Percentiles rank a stretch among this genome's conserved stretches.
phyloP scores from a whole-genome alignment of 2,888 invertebrate genomes.

The Aelia acuminata region DNA sequence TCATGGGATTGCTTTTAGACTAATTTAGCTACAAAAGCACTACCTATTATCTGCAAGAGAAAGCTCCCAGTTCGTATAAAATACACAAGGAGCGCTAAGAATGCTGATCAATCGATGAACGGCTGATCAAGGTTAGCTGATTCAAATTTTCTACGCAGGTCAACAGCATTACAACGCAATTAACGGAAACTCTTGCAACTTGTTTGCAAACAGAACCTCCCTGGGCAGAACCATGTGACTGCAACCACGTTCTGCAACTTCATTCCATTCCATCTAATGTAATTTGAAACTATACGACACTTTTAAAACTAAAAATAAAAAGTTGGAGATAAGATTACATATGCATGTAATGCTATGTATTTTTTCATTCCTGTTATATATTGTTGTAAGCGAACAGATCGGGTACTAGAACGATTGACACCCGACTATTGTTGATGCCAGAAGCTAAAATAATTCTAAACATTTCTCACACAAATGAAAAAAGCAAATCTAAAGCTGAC shows the following conservation, averaged over 20 bases:
- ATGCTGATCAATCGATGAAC: slow-evolving; percentile 60
- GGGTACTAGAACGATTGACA: not conserved
- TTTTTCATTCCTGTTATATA: not conserved
- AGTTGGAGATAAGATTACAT: not conserved
- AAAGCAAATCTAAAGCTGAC: not conserved
- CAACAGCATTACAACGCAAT: slow-evolving; percentile 40
- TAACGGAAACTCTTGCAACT: slow-evolving; percentile 23
- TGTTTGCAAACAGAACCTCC: slow-evolving; percentile 44
- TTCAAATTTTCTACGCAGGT: slow-evolving; percentile 53
- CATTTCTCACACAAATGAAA: not conserved
- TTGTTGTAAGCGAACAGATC: not conserved
- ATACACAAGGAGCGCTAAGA: slow-evolving; percentile 14
- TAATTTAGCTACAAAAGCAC: not conserved
- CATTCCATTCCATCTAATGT: not conserved
- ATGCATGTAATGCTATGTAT: not conserved
- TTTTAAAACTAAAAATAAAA: not conserved
- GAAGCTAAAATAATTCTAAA: slow-evolving; percentile 21
- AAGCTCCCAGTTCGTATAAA: slow-evolving; percentile 19
- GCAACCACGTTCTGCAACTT: not conserved
- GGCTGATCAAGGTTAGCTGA: slow-evolving; percentile 60
- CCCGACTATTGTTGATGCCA: not conserved
- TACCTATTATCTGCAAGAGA: not conserved
- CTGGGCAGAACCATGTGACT: slow-evolving; percentile 11
- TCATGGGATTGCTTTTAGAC: not conserved
- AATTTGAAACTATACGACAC: not conserved